Conservation (phyloP, 37 sponge, comb jelly and placozoan species). For the Crambe crambe region DNA sequence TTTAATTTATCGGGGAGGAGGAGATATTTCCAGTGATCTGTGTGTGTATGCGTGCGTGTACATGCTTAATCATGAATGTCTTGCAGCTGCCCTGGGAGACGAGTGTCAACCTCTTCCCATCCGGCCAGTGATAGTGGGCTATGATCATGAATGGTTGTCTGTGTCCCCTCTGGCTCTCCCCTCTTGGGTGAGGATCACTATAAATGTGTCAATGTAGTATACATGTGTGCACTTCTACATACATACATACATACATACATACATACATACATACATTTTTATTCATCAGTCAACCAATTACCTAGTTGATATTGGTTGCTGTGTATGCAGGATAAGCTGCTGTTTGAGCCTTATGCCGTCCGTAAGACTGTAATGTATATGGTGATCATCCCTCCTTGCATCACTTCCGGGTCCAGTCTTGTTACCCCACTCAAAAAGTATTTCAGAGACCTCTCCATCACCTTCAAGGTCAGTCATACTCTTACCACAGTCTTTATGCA, state of each 20-base stretch:
- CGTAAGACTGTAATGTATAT: slow-evolving; percentile 65
- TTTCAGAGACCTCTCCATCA: slow-evolving; percentile 65
- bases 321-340: slow-evolving; percentile 61
- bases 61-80: no score
- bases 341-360: slow-evolving; percentile 72
- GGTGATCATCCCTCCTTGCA: slow-evolving; percentile 29
- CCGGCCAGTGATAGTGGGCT: slow-evolving; percentile 63
- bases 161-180: slow-evolving; percentile 65
- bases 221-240: no score
- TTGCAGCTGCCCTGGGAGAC: slow-evolving; percentile 64
- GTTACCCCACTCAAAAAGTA: slow-evolving; percentile 22
- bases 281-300: no score
- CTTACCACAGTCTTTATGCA: neutral
- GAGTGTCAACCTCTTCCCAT: slow-evolving; percentile 75
- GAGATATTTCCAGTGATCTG: neutral
- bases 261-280: no score
- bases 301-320: no score
- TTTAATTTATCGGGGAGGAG: no score
- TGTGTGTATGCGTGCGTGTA: no score
- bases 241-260: no score
- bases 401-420: neutral
- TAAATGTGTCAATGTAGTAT: neutral
- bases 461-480: slow-evolving; percentile 48
- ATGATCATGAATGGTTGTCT: slow-evolving; percentile 75
- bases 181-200: slow-evolving; percentile 57